Conservation (phyloP, 2,888 invertebrate species). For the Atherix ibis region DNA sequence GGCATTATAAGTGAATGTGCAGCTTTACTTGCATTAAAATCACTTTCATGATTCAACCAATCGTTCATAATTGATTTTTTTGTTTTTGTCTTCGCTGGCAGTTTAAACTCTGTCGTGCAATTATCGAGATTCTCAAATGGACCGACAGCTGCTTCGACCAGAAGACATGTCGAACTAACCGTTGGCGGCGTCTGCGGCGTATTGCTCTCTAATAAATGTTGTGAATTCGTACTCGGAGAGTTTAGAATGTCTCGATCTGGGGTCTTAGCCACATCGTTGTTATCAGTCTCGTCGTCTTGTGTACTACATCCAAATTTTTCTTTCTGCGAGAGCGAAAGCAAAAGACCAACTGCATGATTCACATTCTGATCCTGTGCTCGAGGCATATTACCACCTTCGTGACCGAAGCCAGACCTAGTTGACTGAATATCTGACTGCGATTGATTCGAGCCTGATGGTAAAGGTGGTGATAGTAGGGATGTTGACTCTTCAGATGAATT, state of each 20-base stretch:
- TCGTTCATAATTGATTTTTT: conserved; percentile 83
- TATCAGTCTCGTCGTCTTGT: not conserved
- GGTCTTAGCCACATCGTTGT: not conserved
- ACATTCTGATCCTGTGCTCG: conserved; percentile 12
- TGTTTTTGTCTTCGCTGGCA: conserved; percentile 57
- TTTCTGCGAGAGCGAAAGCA: no score
- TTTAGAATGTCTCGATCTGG: not conserved
- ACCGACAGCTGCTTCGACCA: conserved; percentile 73
- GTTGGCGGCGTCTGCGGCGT: conserved; percentile 21
- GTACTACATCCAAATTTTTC: no score
- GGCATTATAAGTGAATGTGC: conserved; percentile 3
- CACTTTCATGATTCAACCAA: conserved; percentile 62
- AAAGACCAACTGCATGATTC: conserved; percentile 42
- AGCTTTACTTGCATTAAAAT: conserved; percentile 8
- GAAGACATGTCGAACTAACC: conserved; percentile 61
- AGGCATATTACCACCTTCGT: no score
- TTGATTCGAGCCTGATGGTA: conserved; percentile 15
- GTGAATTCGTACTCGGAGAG: conserved; percentile 2
- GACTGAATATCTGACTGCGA: not conserved
- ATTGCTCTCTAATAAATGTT: conserved; percentile 7
- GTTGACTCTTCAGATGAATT: conserved; percentile 57
- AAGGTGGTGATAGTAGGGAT: conserved; percentile 38
- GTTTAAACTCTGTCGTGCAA: conserved; percentile 46
- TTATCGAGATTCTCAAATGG: conserved; percentile 40
- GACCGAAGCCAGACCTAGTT: not conserved